Conservation (phyloP, 1,140 invertebrate genomes). For the Ditylenchus dipsaci region DNA sequence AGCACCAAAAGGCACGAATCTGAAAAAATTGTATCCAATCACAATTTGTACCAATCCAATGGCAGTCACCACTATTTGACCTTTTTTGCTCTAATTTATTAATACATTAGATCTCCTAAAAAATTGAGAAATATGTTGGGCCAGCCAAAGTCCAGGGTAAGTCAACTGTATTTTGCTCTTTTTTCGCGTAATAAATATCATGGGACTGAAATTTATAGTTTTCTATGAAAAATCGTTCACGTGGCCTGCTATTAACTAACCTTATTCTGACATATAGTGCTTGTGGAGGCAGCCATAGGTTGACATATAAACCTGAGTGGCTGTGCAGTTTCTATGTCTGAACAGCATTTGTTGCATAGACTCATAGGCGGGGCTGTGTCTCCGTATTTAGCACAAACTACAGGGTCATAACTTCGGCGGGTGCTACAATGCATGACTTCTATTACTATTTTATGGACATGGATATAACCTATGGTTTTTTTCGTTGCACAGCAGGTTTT, state of each 20-base stretch:
- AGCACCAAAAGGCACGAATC: no score
- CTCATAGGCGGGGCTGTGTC: constrained; percentile 83
- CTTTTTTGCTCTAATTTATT: no score
- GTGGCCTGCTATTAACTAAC: no score
- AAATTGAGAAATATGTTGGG: no score
- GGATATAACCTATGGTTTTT: constrained; percentile 29
- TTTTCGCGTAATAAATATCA: no score
- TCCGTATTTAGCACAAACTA: constrained; percentile 67
- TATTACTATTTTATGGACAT: constrained; percentile 6
- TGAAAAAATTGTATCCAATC: no score
- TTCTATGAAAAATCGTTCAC: constrained; percentile 21
- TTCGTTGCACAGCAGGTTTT: constrained; percentile 41
- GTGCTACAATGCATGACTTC: constrained; percentile 32
- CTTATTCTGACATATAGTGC: constrained; percentile 93
- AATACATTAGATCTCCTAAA: no score
- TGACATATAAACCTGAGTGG: constrained; percentile 72
- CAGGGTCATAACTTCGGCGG: constrained; percentile 64
- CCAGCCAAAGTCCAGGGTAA: no score
- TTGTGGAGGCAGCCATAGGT: constrained; percentile 88
- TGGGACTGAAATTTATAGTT: no score
- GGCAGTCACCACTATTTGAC: no score
- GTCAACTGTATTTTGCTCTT: no score
- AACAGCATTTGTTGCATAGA: constrained; percentile 84
- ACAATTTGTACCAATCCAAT: no score
- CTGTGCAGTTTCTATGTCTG: constrained; percentile 69